Conservation (phyloP, 2,797 vertebrate genomes). For the Peromyscus attwateri region DNA sequence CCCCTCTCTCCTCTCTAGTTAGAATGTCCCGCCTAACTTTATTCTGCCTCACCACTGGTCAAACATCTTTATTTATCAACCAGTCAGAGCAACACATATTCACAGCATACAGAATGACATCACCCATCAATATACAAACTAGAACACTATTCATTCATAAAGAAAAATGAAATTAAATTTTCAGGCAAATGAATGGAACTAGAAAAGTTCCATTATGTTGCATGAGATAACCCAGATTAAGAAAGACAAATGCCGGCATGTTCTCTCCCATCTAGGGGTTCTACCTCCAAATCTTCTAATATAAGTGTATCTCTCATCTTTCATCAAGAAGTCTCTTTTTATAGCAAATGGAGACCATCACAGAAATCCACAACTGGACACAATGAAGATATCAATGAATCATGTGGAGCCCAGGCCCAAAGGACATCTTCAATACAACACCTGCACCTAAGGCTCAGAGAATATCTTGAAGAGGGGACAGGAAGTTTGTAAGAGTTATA, state of each 20-base stretch:
- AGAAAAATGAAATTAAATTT: neutral
- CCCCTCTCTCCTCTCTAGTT: no score
- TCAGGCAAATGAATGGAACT: neutral
- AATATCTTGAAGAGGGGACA: neutral
- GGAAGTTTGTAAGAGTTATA: neutral
- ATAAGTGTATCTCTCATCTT: neutral
- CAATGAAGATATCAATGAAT: neutral
- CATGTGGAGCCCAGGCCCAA: neutral
- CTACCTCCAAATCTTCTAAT: neutral
- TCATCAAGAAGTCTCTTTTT: neutral
- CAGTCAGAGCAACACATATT: no score
- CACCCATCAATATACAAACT: neutral
- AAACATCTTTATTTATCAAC: no score
- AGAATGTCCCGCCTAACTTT: no score
- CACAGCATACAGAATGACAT: no score
- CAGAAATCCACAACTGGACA: neutral
- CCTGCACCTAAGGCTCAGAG: neutral
- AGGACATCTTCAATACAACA: neutral
- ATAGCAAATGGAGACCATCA: neutral
- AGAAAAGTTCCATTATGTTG: neutral
- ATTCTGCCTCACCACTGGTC: no score
- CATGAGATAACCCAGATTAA: neutral
- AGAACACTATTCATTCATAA: neutral
- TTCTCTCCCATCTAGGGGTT: neutral
- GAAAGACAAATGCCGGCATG: neutral